Base-by-base conservation (phyloP, 2,888 invertebrate genomes). In the Tachina fera region DNA sequence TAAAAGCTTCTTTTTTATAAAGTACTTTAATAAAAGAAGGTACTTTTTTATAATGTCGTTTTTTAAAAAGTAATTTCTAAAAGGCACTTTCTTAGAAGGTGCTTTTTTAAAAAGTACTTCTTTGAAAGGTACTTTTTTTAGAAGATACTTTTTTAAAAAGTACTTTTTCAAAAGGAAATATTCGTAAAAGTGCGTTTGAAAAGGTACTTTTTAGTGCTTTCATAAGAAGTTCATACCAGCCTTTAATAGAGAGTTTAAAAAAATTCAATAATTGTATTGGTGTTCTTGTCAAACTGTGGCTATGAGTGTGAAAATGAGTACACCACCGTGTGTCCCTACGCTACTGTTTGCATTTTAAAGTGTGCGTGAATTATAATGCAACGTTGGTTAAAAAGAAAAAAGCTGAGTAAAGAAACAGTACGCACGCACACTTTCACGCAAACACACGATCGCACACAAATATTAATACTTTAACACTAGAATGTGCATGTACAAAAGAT, bases 401-500 rank as follows among this genome's bases (percentile, higher is more conserved):
- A 56, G 14, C 22, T 58, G 65, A 51, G 65, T 31, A 41, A 51
- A 77, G 14, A 22, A 31, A 31, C 65, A 72, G 16, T 63, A 8
- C 49, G 14, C 31, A 53, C 16, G 60, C 22, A 67, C 41, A 60
- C 13, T 13, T 13, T 51, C 19, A 51, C 22, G 8, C 47, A 56
- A 11, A 45, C n/a, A 41, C 22, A 56, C 47, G 11, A n/a, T 19
- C 31, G 3, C 13, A 16, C 43, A 41, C 45, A 22, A n/a, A 19
- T 49, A 53, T 43, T 9, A n/a, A 14, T 58, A 22, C 22, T 22
- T 22, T 22, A 22, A 22, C 22, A 22, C n/a, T n/a, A 53, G 22
- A 22, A 1, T 47, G 45, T 63, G 39, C 45, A 61, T 53, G 45
- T 56, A 53, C 47, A 82, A 65, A 65, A 49, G 63, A 77, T 65